phyloP scores from a whole-genome alignment of 2,797 vertebrate species.

The Mormyrops boulengeri region DNA sequence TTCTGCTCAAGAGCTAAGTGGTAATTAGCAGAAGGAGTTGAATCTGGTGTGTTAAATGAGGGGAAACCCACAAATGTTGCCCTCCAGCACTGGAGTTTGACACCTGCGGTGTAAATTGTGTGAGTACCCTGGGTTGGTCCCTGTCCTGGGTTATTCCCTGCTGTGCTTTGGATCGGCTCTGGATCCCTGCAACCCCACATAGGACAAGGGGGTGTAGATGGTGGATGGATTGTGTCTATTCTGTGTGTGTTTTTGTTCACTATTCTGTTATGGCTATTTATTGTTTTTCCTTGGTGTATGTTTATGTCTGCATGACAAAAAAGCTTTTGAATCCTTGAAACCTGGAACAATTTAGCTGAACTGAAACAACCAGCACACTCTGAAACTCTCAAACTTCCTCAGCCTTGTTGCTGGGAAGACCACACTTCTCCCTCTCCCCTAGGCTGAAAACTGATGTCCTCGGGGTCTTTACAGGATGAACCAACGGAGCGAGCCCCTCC shows the following conservation, averaged over 20 bases:
- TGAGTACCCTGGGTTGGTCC: not conserved
- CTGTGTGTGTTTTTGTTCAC: not conserved
- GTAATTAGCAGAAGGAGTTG: too few species aligned
- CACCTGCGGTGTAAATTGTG: not conserved
- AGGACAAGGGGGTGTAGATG: not conserved
- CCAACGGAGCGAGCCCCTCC: slow-evolving; percentile 41
- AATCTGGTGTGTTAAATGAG: too few species aligned
- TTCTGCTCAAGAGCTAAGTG: too few species aligned
- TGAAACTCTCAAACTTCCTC: not conserved
- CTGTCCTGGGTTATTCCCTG: not conserved
- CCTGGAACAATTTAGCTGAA: not conserved
- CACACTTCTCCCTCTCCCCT: not conserved
- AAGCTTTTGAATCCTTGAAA: not conserved
- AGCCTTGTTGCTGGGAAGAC: not conserved
- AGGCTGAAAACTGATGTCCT: not conserved
- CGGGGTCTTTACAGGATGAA: slow-evolving; percentile 57
- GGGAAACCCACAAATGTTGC: too few species aligned
- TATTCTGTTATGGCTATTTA: not conserved
- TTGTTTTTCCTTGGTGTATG: not conserved
- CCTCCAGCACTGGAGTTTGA: too few species aligned
- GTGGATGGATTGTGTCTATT: not conserved
- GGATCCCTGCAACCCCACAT: not conserved
- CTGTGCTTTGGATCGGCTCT: not conserved
- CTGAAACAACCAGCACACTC: not conserved
- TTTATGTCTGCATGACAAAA: not conserved